Conservation (phyloP, 2,888 invertebrate genomes). For the Epiblema foenella region DNA sequence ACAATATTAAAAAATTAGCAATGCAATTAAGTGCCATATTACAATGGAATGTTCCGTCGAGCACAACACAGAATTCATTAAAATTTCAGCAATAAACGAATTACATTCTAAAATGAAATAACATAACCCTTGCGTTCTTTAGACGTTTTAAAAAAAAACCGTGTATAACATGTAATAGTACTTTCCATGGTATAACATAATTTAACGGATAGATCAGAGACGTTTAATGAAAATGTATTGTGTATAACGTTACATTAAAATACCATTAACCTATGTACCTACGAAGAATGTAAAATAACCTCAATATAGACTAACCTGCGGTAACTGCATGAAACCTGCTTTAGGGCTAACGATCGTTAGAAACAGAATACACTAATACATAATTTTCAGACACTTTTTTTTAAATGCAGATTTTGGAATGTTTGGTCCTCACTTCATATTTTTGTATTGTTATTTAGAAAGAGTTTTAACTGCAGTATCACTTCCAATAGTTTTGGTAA, state of each 20-base stretch:
- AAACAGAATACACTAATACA: background rate
- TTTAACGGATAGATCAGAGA: conserved; percentile 11
- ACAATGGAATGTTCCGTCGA: conserved; percentile 20
- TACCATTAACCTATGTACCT: conserved; percentile 27
- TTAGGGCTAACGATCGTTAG: conserved; percentile 7
- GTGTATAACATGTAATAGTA: too few species aligned
- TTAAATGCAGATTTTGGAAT: too few species aligned
- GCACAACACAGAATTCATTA: conserved; percentile 24
- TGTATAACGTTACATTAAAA: conserved; percentile 36
- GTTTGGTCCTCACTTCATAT: too few species aligned
- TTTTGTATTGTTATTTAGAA: too few species aligned
- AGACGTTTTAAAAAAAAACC: too few species aligned
- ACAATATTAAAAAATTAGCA: background rate
- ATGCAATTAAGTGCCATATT: conserved; percentile 8
- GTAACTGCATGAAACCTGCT: conserved; percentile 24
- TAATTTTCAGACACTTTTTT: too few species aligned
- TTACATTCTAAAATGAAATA: conserved; percentile 16
- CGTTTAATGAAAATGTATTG: conserved; percentile 7
- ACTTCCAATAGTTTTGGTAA: too few species aligned
- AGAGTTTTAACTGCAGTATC: too few species aligned
- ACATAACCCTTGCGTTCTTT: conserved; percentile 19
- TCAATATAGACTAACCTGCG: conserved; percentile 14
- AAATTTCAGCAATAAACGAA: conserved; percentile 27
- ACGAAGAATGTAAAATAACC: conserved; percentile 14
- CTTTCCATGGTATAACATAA: background rate